Evolutionary conservation across 1,140 invertebrate species (phyloP).

Genomic region (Ericerus pela): DNA sequence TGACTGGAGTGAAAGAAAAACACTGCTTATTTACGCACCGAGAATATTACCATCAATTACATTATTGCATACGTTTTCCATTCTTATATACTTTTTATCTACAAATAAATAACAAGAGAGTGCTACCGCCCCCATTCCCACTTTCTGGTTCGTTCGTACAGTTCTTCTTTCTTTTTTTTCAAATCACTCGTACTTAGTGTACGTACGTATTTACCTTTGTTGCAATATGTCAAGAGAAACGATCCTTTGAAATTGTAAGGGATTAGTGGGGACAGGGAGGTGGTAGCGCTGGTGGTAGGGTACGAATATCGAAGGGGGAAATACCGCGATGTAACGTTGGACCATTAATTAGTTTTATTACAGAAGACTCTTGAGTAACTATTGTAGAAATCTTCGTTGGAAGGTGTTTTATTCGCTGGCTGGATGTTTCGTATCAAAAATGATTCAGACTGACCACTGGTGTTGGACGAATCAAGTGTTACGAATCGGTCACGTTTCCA

Average conservation of each 20-base stretch:
- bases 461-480: no score
- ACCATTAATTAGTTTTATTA: constrained; percentile 10
- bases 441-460: no score
- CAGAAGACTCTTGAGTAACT: neutral
- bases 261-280: constrained; percentile 10
- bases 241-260: constrained; percentile 5
- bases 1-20: no score
- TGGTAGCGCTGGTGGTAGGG: no score
- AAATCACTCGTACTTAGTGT: no score
- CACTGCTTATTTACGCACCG: constrained; percentile 4
- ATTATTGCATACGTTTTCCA: constrained; percentile 1
- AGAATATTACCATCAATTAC: constrained; percentile 2
- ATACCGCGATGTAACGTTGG: constrained; percentile 1
- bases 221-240: constrained; percentile 10
- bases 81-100: constrained; percentile 12
- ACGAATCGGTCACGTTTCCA: no score
- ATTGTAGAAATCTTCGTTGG: neutral
- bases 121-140: constrained; percentile 4
- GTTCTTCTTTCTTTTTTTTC: neutral
- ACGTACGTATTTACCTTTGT: no score
- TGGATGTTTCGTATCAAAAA: no score
- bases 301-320: constrained; percentile 1
- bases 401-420: constrained; percentile 5
- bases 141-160: neutral
- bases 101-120: constrained; percentile 8